phyloP scores from a whole-genome alignment of 2,113 vertebrate genomes.

The Anarrhichthys ocellatus region DNA sequence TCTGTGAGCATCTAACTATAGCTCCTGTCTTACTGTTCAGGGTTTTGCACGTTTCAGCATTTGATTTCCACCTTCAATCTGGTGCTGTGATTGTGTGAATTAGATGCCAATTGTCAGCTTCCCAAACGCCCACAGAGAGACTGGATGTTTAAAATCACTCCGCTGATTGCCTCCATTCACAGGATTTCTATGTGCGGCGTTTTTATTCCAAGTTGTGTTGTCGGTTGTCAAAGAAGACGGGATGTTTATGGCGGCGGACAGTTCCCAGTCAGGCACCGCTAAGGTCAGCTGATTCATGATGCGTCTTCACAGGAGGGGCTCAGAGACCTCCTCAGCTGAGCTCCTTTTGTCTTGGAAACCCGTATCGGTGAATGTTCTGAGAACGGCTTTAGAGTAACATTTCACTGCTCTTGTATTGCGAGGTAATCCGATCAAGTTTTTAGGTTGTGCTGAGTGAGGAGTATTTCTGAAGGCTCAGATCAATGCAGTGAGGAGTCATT shows the following conservation, averaged over 20 bases:
- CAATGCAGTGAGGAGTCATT: constrained; percentile 42
- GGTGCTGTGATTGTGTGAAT: constrained; percentile 50
- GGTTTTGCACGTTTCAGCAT: constrained; percentile 18
- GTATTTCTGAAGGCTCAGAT: constrained; percentile 37
- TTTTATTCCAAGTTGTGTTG: not conserved
- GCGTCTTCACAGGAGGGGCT: not conserved
- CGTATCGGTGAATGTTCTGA: constrained; percentile 3
- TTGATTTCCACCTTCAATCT: constrained; percentile 52
- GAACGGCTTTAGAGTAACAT: constrained; percentile 31
- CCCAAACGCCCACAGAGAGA: constrained; percentile 11
- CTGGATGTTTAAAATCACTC: constrained; percentile 30
- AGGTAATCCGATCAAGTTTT: constrained; percentile 51
- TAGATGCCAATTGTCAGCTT: constrained; percentile 38
- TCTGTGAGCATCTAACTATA: constrained; percentile 8
- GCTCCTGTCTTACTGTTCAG: constrained; percentile 33
- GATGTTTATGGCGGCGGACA: constrained; percentile 42
- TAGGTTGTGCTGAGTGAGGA: constrained; percentile 50
- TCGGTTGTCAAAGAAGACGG: constrained; percentile 6
- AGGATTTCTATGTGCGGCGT: not conserved
- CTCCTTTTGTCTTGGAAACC: constrained; percentile 27
- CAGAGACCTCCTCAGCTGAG: not conserved
- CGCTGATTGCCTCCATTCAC: constrained; percentile 39
- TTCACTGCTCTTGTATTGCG: constrained; percentile 32
- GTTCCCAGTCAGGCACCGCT: constrained; percentile 45
- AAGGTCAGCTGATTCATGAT: constrained; percentile 47